Percentiles rank a stretch among this genome's conserved stretches.
phyloP scores from a whole-genome alignment of 1,140 invertebrate species.

The Globodera rostochiensis region DNA sequence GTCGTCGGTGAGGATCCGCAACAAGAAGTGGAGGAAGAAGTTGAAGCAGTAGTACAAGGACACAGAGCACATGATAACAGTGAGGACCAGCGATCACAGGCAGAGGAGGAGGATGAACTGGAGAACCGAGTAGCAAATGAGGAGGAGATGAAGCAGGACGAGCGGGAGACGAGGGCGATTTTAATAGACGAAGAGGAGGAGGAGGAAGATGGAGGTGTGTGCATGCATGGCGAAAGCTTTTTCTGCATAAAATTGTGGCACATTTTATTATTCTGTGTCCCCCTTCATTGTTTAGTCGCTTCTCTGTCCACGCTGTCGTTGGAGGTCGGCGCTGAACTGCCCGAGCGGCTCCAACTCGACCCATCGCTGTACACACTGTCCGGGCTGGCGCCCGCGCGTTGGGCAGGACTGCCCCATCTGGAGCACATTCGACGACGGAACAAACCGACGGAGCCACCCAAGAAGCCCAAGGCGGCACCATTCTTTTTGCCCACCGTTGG shows the following conservation, averaged over 20 bases:
- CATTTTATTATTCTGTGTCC: background rate
- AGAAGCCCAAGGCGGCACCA: slow-evolving; percentile 81
- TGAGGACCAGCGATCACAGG: too few species aligned
- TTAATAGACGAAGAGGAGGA: slow-evolving; percentile 64
- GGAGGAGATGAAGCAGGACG: background rate
- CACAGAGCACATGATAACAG: too few species aligned
- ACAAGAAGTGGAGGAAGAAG: background rate
- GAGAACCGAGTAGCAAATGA: background rate
- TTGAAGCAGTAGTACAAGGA: too few species aligned
- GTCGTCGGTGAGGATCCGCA: background rate
- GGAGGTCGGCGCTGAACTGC: background rate
- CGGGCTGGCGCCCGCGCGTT: slow-evolving; percentile 70
- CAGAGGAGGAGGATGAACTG: too few species aligned
- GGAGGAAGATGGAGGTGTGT: slow-evolving; percentile 16
- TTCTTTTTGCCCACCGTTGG: slow-evolving; percentile 91
- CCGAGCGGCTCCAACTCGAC: background rate
- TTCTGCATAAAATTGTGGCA: background rate
- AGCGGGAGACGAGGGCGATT: slow-evolving; percentile 42
- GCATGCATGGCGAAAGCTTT: background rate
- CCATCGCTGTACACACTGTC: slow-evolving; percentile 11
- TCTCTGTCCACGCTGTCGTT: background rate
- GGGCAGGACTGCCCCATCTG: slow-evolving; percentile 83
- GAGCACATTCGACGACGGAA: slow-evolving; percentile 85
- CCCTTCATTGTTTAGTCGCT: background rate
- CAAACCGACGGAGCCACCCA: slow-evolving; percentile 82